Evolutionary conservation across 2,888 invertebrate genomes (phyloP).

Genomic region (Loripinus fragilis): DNA sequence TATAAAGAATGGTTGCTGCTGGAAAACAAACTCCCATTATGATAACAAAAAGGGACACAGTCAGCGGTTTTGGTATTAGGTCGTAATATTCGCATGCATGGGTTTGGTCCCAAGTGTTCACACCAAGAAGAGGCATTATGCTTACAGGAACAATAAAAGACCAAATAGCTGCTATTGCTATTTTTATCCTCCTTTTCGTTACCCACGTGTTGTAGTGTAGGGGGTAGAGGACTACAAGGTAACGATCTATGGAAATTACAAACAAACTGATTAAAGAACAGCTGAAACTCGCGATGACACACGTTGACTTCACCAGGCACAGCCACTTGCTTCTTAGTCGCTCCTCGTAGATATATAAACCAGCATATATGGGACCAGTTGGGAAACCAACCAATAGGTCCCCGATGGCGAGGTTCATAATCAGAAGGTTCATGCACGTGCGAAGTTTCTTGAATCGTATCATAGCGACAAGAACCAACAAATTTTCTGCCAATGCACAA

Average conservation of each 20-base stretch:
- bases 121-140: not conserved
- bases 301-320: slow-evolving; percentile 59
- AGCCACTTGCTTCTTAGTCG: slow-evolving; percentile 41
- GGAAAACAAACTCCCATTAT: not conserved
- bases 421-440: slow-evolving; percentile 55
- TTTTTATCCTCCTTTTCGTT: slow-evolving; percentile 45
- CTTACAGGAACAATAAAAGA: slow-evolving; percentile 49
- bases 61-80: not conserved
- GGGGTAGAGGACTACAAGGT: slow-evolving; percentile 61
- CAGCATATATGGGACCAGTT: slow-evolving; percentile 57
- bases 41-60: not conserved
- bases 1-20: not conserved
- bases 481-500: slow-evolving; percentile 43
- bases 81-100: not conserved
- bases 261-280: slow-evolving; percentile 59
- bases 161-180: slow-evolving; percentile 53
- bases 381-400: slow-evolving; percentile 60
- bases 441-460: slow-evolving; percentile 53
- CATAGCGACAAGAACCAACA: slow-evolving; percentile 58
- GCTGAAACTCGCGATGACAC: slow-evolving; percentile 51
- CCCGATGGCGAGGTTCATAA: slow-evolving; percentile 58
- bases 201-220: slow-evolving; percentile 49
- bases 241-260: slow-evolving; percentile 63
- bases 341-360: slow-evolving; percentile 51
- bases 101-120: not conserved